These are phyloP conservation scores for Apantesis nais DNA, from an alignment of 2,888 invertebrate genomes.

Conservation along the genomic window DNA sequence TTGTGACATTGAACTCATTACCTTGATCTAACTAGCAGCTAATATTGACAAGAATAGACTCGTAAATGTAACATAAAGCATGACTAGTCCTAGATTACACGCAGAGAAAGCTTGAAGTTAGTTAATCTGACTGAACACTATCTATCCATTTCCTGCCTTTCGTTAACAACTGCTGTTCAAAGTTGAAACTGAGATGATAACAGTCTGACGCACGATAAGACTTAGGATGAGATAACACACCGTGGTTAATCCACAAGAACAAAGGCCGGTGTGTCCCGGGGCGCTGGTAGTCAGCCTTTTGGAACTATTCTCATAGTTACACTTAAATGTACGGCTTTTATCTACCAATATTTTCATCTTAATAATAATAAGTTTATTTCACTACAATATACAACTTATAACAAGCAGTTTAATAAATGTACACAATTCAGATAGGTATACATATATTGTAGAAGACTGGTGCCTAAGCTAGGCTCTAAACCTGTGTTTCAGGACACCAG, in stretches of 20 bases:
- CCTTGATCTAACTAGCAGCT: not conserved
- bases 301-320: constrained; percentile 48
- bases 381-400: too few relatives aligned
- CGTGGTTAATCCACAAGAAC: constrained; percentile 67
- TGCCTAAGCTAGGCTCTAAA: too few relatives aligned
- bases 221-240: constrained; percentile 61
- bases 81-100: not conserved
- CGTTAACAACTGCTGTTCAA: constrained; percentile 26
- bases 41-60: not conserved
- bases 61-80: not conserved
- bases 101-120: not conserved
- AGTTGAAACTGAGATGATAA: constrained; percentile 45
- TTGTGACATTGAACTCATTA: not conserved
- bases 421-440: too few relatives aligned
- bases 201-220: constrained; percentile 66
- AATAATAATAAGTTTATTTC: too few relatives aligned
- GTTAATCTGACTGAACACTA: not conserved
- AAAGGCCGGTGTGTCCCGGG: constrained; percentile 62
- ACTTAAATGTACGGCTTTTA: constrained; percentile 7
- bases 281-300: constrained; percentile 51
- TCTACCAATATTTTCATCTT: not conserved
- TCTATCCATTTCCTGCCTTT: constrained; percentile 5
- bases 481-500: too few relatives aligned
- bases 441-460: too few relatives aligned
- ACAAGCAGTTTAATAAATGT: too few relatives aligned